A percentile compares a stretch with the other conserved stretches of the same genome.
Evolutionary conservation across 2,888 invertebrate genomes (phyloP).

Genomic region (Zelleria hepariella): DNA sequence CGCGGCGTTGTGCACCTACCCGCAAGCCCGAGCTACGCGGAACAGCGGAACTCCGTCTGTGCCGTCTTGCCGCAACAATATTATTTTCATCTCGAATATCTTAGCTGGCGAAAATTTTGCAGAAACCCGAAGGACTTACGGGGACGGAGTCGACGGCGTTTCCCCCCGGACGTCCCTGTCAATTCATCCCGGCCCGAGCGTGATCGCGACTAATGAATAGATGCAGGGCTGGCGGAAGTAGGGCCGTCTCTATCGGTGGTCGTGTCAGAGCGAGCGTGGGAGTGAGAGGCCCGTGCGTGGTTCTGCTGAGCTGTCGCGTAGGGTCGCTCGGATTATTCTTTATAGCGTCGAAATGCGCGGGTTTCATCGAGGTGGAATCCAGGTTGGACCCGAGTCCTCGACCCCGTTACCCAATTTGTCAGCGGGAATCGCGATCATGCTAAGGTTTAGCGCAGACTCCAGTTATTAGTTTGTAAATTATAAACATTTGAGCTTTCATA

Average conservation of each 20-base stretch:
- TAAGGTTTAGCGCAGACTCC: too few species aligned
- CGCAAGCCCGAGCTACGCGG: too few species aligned
- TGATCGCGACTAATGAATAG: conserved; percentile 69
- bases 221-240: conserved; percentile 42
- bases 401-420: conserved; percentile 54
- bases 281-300: conserved; percentile 37
- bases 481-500: too few species aligned
- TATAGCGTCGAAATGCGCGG: conserved; percentile 64
- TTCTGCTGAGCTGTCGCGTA: conserved; percentile 36
- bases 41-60: too few species aligned
- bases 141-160: conserved; percentile 32
- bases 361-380: conserved; percentile 59
- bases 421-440: too few species aligned
- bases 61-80: neutral
- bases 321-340: conserved; percentile 66
- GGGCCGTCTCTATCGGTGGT: conserved; percentile 41
- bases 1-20: neutral
- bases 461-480: too few species aligned
- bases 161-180: conserved; percentile 54
- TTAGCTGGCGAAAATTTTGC: conserved; percentile 30
- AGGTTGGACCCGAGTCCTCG: conserved; percentile 53
- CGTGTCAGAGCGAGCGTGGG: conserved; percentile 27
- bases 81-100: neutral
- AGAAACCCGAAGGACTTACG: conserved; percentile 46
- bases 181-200: conserved; percentile 53